Percentiles rank a stretch among this genome's conserved stretches.
Evolutionary conservation across 2,797 vertebrate species (phyloP).

Genomic region (Prionace glauca): DNA sequence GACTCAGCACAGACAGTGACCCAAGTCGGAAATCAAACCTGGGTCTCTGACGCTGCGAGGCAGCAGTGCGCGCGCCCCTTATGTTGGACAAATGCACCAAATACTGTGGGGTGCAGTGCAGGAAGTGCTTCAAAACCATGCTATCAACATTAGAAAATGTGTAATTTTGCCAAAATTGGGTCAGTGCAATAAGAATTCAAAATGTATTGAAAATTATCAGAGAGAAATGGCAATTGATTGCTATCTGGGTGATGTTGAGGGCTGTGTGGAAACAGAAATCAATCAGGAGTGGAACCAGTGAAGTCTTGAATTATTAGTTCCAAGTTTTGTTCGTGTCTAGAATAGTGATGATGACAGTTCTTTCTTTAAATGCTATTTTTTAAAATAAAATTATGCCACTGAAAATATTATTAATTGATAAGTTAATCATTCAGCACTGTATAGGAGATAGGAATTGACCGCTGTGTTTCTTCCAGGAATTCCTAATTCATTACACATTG

Average conservation of each 20-base stretch:
- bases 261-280: background rate
- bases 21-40: too few species aligned
- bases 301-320: background rate
- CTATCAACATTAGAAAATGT: background rate
- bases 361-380: background rate
- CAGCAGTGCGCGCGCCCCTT: too few species aligned
- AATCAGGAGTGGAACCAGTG: background rate
- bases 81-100: background rate
- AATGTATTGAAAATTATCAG: background rate
- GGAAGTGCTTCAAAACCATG: background rate
- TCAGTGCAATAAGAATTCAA: background rate
- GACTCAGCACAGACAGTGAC: too few species aligned
- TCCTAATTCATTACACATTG: constrained; percentile 75
- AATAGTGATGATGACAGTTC: background rate
- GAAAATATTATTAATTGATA: background rate
- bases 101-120: background rate
- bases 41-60: too few species aligned
- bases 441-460: background rate
- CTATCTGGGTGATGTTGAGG: background rate
- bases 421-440: background rate
- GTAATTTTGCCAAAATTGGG: background rate
- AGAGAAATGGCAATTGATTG: background rate
- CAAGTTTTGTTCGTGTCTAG: background rate
- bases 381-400: background rate
- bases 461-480: constrained; percentile 60